Evolutionary conservation across 2,888 invertebrate genomes (phyloP), one percentile per base, ranked within the genome.

Genomic region (Acholoe squamosa): DNA sequence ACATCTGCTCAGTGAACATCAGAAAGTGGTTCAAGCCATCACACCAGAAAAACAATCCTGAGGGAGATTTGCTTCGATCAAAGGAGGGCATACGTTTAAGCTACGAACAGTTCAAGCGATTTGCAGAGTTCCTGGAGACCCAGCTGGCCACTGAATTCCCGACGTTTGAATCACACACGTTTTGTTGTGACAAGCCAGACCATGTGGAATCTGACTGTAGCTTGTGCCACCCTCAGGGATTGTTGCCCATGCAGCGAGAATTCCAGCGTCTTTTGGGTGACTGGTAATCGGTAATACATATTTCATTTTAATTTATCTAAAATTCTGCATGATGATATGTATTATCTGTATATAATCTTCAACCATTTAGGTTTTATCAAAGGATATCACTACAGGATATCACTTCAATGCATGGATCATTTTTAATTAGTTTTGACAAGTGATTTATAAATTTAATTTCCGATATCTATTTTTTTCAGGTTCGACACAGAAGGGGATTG

Each of bases 201-300:
- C 61, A 61, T 61, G 14, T 61, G 14, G 61, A 61, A 7, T 3
- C 61, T 1, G 7, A 3, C 1, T 61, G 61, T 61, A 61, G 7
- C 61, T 19, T 61, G 61, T 61, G 61, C n/a, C 5, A 14, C 19
- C 22, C 61, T 61, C 61, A 61, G 61, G 61, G 61, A 19, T 12
- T 61, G 61, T 14, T 61, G 61, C 61, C n/a, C 1, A 61, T 61
- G 61, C 61, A 61, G 61, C 61, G 61, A 61, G 61, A 61, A 61
- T 61, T 19, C 14, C 61, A 61, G 5, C 61, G n/a, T 19, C 61
- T 61, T 61, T 14, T 61, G 3, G 61, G 19, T 61, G 61, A 61
- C 3, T 61, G 61, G 61, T 61, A 61, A 61, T 61, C n/a, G n/a
- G n/a, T n/a, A n/a, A 19, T 61, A 61, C n/a, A 61, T 61, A 61